A percentile compares a stretch with the other conserved stretches of the same genome.
phyloP scores from a whole-genome alignment of 2,888 invertebrate genomes.

The Cheilosia grossa region DNA sequence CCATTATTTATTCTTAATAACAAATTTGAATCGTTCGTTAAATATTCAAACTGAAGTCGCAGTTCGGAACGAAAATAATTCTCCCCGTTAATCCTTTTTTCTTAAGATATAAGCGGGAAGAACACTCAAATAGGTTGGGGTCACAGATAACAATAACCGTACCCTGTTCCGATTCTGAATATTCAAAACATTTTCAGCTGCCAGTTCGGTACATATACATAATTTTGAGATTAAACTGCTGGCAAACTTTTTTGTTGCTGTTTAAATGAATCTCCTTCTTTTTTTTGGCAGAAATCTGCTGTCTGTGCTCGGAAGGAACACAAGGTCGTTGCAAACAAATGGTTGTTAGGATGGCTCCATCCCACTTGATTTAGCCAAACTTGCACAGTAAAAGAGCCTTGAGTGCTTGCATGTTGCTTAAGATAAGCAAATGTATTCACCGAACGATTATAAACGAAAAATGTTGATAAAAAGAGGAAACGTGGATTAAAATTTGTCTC shows the following conservation, averaged over 20 bases:
- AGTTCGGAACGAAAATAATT: too few relatives aligned
- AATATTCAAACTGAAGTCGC: too few relatives aligned
- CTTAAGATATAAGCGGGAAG: too few relatives aligned
- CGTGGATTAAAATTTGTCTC: neutral
- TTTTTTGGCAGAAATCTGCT: slow-evolving; percentile 24
- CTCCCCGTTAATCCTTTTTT: too few relatives aligned
- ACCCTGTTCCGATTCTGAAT: too few relatives aligned
- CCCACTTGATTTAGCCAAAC: neutral
- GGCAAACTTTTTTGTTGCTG: slow-evolving; percentile 8
- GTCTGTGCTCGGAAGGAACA: slow-evolving; percentile 20
- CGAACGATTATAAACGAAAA: neutral
- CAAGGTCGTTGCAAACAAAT: slow-evolving; percentile 38
- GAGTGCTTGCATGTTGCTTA: neutral
- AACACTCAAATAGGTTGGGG: too few relatives aligned
- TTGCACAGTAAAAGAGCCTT: neutral
- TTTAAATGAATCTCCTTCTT: neutral
- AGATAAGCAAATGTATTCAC: slow-evolving; percentile 2
- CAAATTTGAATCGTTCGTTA: too few relatives aligned
- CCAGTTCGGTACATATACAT: slow-evolving; percentile 19
- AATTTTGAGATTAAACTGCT: slow-evolving; percentile 25
- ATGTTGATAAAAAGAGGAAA: neutral
- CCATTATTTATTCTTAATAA: too few relatives aligned
- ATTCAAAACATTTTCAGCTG: neutral
- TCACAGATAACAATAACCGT: too few relatives aligned
- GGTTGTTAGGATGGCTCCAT: neutral